Base-by-base conservation (phyloP, 2,888 invertebrate genomes). In the Coleophora deauratella region DNA sequence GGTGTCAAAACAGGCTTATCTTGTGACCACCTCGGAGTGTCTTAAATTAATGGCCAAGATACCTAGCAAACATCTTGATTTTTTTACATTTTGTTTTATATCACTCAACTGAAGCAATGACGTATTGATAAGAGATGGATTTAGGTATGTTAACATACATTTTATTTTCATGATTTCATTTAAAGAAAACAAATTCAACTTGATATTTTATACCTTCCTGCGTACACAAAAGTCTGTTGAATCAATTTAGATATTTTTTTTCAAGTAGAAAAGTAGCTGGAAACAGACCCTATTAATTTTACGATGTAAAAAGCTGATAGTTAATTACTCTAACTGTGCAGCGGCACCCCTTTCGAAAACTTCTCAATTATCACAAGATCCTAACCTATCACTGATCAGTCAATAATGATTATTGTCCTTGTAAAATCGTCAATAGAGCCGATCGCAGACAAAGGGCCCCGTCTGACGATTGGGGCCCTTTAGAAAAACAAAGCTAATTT, bases 331-430 rank as follows among this genome's bases (percentile, higher is more conserved):
- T 21, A 21, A 21, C 21, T 4, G 21, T 21, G 3, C 21, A 21
- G 21, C 45, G 37, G 49, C 65, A 62, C 62, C 71, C 64, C 67
- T 69, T 60, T 59, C 55, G 50, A 61, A 73, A 71, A 75, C 76
- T 70, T 71, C 77, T 78, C 78, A 77, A 79, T 78, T 75, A 77
- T 78, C 73, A 21, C 31, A 31, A 21, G 21, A 21, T 21, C 21
- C 21, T 6, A 21, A 4, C 21, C 21, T 6, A 4, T 21, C 6
- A 4, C 21, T 64, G 67, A 81, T 78, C 73, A 71, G 72, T 70
- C 72, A 75, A 82, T 82, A 75, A 79, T 77, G 66, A 75, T 75
- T 78, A 85, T 82, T 79, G 80, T 70, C 75, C 80, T 78, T 79
- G 66, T 76, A 84, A 76, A 85, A 85, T 84, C 79, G 69, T 81